Percentiles rank a stretch among this genome's conserved stretches.
phyloP scores from a whole-genome alignment of 2,888 invertebrate genomes.

The Macaria liturata region DNA sequence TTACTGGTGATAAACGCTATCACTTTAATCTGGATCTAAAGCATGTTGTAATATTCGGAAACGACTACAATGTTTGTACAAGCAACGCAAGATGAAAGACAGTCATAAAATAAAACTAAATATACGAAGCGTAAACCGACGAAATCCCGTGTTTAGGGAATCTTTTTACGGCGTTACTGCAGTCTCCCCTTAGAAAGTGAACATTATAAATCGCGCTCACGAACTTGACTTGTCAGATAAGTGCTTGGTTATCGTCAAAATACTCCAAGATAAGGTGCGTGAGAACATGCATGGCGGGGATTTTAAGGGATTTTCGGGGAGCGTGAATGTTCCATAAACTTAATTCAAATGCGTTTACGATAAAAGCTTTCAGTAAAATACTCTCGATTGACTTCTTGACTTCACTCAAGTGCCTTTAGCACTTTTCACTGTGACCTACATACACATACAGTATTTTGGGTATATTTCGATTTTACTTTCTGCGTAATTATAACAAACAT shows the following conservation, averaged over 20 bases:
- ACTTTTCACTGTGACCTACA: constrained; percentile 11
- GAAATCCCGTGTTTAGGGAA: constrained; percentile 32
- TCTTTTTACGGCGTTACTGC: constrained; percentile 23
- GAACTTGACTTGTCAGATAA: constrained; percentile 60
- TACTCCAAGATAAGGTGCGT: constrained; percentile 68
- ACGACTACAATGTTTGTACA: constrained; percentile 30
- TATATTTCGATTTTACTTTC: too few species aligned
- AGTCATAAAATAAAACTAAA: constrained; percentile 33
- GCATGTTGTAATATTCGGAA: constrained; percentile 1
- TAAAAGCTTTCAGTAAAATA: constrained; percentile 43
- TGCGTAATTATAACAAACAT: too few species aligned
- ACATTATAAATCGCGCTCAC: constrained; percentile 51
- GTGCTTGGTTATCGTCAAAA: constrained; percentile 67
- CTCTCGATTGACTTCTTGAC: constrained; percentile 13
- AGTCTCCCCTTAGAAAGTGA: constrained; percentile 38
- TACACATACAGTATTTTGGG: too few species aligned
- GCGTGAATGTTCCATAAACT: constrained; percentile 47
- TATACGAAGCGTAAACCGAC: constrained; percentile 28
- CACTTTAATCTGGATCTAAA: too few species aligned
- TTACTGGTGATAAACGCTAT: too few species aligned
- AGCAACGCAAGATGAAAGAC: constrained; percentile 35
- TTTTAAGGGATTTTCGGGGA: constrained; percentile 53
- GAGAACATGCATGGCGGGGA: constrained; percentile 60
- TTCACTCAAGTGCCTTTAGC: constrained; percentile 37
- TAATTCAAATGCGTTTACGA: constrained; percentile 47